Evolutionary conservation across 2,888 invertebrate species (phyloP).

Genomic region (Acrobasis repandana): DNA sequence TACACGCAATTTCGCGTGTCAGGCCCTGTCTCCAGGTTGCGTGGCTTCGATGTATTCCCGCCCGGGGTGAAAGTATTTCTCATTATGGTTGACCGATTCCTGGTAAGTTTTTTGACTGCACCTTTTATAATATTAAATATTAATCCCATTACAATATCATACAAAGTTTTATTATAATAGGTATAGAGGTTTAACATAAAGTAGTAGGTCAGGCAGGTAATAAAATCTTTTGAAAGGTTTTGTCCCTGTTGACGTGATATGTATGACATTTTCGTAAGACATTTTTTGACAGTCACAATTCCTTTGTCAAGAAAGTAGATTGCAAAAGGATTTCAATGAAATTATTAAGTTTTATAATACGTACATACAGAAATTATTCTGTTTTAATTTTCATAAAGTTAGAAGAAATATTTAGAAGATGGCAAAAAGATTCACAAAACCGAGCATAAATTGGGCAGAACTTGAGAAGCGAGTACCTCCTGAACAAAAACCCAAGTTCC

Average conservation of each 20-base stretch:
- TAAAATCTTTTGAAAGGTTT: background rate
- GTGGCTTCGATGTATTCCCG: constrained; percentile 54
- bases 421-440: constrained; percentile 60
- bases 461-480: constrained; percentile 58
- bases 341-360: constrained; percentile 1
- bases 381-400: background rate
- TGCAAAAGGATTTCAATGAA: constrained; percentile 17
- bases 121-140: no score
- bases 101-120: constrained; percentile 25
- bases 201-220: no score
- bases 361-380: no score
- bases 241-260: background rate
- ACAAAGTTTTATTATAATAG: no score
- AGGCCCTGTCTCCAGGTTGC: constrained; percentile 42
- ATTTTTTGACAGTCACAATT: background rate
- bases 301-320: background rate
- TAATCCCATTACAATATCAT: no score
- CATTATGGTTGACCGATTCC: constrained; percentile 30
- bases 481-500: constrained; percentile 54
- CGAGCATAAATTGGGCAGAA: constrained; percentile 62
- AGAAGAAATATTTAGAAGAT: constrained; percentile 35
- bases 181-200: no score
- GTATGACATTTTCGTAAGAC: background rate
- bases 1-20: constrained; percentile 60
- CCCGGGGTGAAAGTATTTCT: constrained; percentile 48